Base-by-base conservation (phyloP, 2,797 vertebrate species). In the Gymnoscopelus microlampas region DNA sequence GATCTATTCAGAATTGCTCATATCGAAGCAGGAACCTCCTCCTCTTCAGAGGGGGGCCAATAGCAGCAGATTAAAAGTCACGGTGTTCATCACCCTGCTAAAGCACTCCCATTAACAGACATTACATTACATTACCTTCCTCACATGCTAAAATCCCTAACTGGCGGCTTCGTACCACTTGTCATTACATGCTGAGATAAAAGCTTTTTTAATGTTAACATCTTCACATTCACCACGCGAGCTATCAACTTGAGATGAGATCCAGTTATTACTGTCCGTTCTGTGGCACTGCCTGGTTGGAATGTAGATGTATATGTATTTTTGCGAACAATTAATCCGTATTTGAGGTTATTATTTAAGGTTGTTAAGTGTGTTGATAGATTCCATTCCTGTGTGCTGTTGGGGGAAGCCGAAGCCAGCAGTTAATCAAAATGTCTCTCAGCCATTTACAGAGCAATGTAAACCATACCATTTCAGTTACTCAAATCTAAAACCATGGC, bases 341-440 rank as follows among this genome's bases (percentile, higher is more conserved):
- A 72, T 89, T 88, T 89, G 78, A 86, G 79, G 85, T 82, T 77
- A 78, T 84, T 87, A 81, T 44, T 88, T 89, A 79, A 86, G 79
- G 85, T 82, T 77, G 78, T 84, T 87, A 80, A 87, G 79, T 61
- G 82, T 84, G 89, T 85, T 89, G 88, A 89, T 90, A 74, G 80
- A 74, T 82, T 85, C 66, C 32, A 59, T 86, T 83, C 78, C 72
- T 76, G 81, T n/a, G 47, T 26, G 26, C 71, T 71, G 80, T 77
- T 44, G 78, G 60, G 70, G 49, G 59, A 35, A 65, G 71, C 74
- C 48, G n/a, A 72, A 83, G 78, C 80, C 77, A 78, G 79, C 79
- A 80, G 82, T 84, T 86, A 83, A 92, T 90, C 87, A 86, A 85
- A 87, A 88, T 76, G 86, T 87, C 87, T 86, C 74, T 81, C 78